These are phyloP conservation scores for Tethea ocularis DNA, from an alignment of 2,888 invertebrate species.

Conservation along the genomic window DNA sequence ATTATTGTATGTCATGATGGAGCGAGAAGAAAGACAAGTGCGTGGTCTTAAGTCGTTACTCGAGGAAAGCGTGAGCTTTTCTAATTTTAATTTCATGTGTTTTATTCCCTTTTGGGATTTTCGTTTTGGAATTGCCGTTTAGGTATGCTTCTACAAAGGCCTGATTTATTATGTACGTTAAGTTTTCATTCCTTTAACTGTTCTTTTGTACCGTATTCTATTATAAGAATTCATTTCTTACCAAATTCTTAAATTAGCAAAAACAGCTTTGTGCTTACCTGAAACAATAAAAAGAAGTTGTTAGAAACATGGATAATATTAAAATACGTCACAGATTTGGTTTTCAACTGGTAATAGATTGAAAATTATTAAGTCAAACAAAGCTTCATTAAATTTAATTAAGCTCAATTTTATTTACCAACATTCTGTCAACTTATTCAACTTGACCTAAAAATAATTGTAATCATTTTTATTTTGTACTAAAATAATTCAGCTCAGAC, in stretches of 20 bases:
- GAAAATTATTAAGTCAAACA: no score
- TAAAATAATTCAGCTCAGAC: no score
- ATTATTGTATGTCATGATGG: slow-evolving; percentile 9
- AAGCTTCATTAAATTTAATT: no score
- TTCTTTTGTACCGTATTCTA: not conserved
- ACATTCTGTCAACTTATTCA: no score
- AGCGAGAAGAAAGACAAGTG: slow-evolving; percentile 5
- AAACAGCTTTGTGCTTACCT: slow-evolving; percentile 40
- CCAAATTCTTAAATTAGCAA: not conserved
- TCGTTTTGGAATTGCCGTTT: slow-evolving; percentile 5
- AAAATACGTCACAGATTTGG: not conserved
- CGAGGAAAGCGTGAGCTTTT: slow-evolving; percentile 9
- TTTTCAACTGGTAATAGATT: no score
- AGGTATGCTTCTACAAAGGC: slow-evolving; percentile 2
- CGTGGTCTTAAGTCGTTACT: slow-evolving; percentile 11
- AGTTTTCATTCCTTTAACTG: slow-evolving; percentile 2
- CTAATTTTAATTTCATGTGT: slow-evolving; percentile 8
- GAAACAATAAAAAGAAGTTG: slow-evolving; percentile 47
- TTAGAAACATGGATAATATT: no score
- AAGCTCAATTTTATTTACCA: no score
- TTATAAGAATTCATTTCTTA: not conserved
- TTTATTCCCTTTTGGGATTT: slow-evolving; percentile 4
- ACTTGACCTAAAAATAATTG: no score
- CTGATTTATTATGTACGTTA: slow-evolving; percentile 5
- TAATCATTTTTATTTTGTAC: no score